Base-by-base conservation (phyloP, 2,888 invertebrate species). In the Drosophila kuntzei region DNA sequence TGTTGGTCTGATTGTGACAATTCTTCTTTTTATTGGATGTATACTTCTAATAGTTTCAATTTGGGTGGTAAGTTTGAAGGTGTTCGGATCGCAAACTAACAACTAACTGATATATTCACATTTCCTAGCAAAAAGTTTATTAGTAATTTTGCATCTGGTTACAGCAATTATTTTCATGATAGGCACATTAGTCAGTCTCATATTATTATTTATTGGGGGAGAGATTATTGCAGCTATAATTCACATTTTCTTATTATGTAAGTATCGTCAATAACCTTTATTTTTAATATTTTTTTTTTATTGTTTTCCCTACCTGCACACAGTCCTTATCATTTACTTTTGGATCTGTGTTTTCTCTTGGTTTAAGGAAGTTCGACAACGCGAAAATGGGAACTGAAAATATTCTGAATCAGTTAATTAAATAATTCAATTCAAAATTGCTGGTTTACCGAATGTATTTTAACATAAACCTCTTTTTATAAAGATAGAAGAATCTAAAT, bases 341-440 rank as follows among this genome's bases (percentile, higher is more conserved):
- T 44, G 44, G 44, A 25, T 44, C 9, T 44, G 44, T 44, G 25
- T 25, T 2, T 44, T 14, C 25, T 44, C 44, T 11, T 44, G 44
- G 44, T 9, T 5, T 14, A 27, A 27, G 9, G 22, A 25, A 8
- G 14, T 44, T 25, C 9, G 44, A 27, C 9, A 44, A 2, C 14
- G 5, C 25, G 11, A 25, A 14, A n/a, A 1, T n/a, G 9, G 14
- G 14, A 44, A 5, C 4, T n/a, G 25, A 9, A 25, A 25, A 44
- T n/a, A n/a, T n/a, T n/a, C n/a, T n/a, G n/a, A n/a, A n/a, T n/a
- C n/a, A n/a, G n/a, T n/a, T n/a, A n/a, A n/a, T n/a, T n/a, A n/a
- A n/a, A n/a, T 37, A 11, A 9, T 29, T n/a, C n/a, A n/a, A n/a
- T n/a, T 29, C 7, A 29, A 29, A 29, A n/a, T 29, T 5, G 2